Evolutionary conservation across 2,888 invertebrate species (phyloP).

Genomic region (Drosophila fulvimacula): DNA sequence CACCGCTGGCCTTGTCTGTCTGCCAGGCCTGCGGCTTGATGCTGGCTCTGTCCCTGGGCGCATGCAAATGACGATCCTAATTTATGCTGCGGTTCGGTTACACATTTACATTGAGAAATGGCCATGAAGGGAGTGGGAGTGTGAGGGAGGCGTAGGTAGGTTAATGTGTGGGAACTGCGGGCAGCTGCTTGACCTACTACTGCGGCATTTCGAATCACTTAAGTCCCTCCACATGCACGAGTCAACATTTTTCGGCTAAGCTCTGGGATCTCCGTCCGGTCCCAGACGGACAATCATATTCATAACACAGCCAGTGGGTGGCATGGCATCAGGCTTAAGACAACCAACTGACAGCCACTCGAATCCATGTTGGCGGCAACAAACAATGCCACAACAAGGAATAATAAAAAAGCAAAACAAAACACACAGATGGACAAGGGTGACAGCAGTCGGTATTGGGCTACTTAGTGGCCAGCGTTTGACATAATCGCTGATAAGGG

Average conservation of each 20-base stretch:
- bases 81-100: conserved; percentile 78
- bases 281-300: conserved; percentile 52
- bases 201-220: conserved; percentile 67
- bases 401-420: conserved; percentile 14
- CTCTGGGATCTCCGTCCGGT: conserved; percentile 12
- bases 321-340: conserved; percentile 32
- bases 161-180: conserved; percentile 20
- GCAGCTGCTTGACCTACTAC: conserved; percentile 72
- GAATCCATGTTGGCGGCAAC: conserved; percentile 28
- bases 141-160: background rate
- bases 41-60: conserved; percentile 31
- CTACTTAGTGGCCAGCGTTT: conserved; percentile 67
- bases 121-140: too few species aligned
- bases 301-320: conserved; percentile 49
- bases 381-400: conserved; percentile 24
- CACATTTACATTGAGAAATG: conserved; percentile 60
- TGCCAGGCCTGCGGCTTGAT: background rate
- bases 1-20: background rate
- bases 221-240: conserved; percentile 69
- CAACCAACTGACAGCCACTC: conserved; percentile 34
- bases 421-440: conserved; percentile 33
- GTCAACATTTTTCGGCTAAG: conserved; percentile 63
- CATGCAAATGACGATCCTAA: conserved; percentile 76
- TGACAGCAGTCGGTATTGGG: conserved; percentile 34
- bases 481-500: conserved; percentile 77